Evolutionary conservation across 2,797 vertebrate genomes (phyloP), one percentile per base, ranked within the genome.

Genomic region (Discoglossus pictus): DNA sequence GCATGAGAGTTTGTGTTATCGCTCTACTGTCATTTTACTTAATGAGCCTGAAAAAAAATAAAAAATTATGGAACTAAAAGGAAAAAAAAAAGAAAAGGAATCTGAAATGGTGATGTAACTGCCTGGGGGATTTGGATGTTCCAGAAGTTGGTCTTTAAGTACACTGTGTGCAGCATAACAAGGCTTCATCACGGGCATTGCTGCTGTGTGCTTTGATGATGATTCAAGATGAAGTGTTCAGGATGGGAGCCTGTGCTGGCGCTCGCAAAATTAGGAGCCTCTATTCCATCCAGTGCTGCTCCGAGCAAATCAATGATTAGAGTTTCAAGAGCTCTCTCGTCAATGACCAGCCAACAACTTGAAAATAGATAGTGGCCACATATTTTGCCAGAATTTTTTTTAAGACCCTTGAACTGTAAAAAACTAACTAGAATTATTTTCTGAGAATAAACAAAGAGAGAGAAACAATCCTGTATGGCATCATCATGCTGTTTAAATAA

Each of bases 1-100:
- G 55, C 3, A 21, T 56, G 21, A 16, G 39, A 46, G 54, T 65
- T 63, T 63, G 58, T 65, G 65, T 65, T 69, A 47, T 68, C 61
- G 4, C 16, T 24, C 11, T 10, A 8, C 24, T 54, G 56, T 61
- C 52, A 72, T 66, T 55, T 23, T 54, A 31, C 1, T 1, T 47
- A 63, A 73, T 50, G 17, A 59, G 54, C 24, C 21, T 58, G 40
- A 66, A 55, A n/a, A n/a, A n/a, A n/a, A n/a, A n/a, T n/a, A n/a
- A n/a, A n/a, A 47, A 38, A 46, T 0, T 31, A 64, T 18, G 10
- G 36, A 42, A 55, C 46, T 44, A 65, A n/a, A 23, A 46, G 40
- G 11, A 54, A 54, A 43, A 25, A 12, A 40, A 39, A 3, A 39
- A n/a, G 64, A 52, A 47, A 47, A 27, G 18, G 35, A 65, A 40